A percentile compares a stretch with the other conserved stretches of the same genome.
Conservation (phyloP, 2,888 invertebrate species). For the Zelleria hepariella region DNA sequence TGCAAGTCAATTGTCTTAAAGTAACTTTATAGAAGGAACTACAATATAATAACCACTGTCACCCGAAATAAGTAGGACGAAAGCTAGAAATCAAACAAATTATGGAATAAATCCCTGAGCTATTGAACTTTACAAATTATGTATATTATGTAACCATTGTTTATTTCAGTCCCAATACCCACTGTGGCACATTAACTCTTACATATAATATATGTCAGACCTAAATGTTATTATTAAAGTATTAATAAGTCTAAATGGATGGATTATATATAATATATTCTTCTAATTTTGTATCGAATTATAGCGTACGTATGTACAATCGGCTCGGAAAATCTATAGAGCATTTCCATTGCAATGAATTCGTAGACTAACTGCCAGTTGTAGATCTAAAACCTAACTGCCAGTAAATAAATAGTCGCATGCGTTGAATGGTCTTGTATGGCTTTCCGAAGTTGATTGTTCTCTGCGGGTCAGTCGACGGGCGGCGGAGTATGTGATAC, state of each 20-base stretch:
- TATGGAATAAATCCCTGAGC: neutral
- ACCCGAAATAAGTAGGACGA: neutral
- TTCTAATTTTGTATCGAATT: constrained; percentile 69
- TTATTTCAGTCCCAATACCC: neutral
- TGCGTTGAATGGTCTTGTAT: neutral
- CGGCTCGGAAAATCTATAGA: neutral
- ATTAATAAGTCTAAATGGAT: constrained; percentile 68
- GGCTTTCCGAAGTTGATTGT: neutral
- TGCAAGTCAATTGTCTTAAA: constrained; percentile 54
- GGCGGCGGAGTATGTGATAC: neutral
- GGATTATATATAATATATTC: constrained; percentile 48
- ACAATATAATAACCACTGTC: neutral
- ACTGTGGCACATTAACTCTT: constrained; percentile 39
- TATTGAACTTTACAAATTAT: neutral
- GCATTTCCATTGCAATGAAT: neutral
- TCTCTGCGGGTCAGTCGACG: neutral
- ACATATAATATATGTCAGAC: constrained; percentile 49
- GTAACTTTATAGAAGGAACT: constrained; percentile 16
- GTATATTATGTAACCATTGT: neutral
- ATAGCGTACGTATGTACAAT: constrained; percentile 9
- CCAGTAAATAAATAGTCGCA: neutral
- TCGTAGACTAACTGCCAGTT: neutral
- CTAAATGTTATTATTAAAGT: constrained; percentile 26
- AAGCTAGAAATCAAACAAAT: neutral
- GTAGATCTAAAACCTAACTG: too few relatives aligned